phyloP scores from a whole-genome alignment of 2,888 invertebrate species.

The Andrena fulva region DNA sequence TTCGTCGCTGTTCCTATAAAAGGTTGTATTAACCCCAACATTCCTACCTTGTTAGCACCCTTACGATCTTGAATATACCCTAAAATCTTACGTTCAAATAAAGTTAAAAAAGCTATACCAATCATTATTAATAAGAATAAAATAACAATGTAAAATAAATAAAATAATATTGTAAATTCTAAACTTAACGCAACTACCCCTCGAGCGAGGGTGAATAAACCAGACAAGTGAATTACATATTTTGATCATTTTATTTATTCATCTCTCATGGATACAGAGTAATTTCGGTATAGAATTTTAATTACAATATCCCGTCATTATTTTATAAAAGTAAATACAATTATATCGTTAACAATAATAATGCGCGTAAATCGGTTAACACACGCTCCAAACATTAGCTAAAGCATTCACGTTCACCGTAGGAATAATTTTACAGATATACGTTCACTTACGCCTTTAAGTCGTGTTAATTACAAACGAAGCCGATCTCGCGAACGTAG shows the following conservation, averaged over 20 bases:
- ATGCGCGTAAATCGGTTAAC: slow-evolving; percentile 62
- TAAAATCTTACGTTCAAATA: too few species aligned
- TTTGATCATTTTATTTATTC: slow-evolving; percentile 58
- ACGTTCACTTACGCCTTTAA: slow-evolving; percentile 44
- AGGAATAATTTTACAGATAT: slow-evolving; percentile 55
- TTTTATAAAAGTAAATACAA: slow-evolving; percentile 65
- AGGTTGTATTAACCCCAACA: too few species aligned
- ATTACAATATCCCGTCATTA: slow-evolving; percentile 61
- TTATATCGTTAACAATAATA: slow-evolving; percentile 64
- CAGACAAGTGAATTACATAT: background rate
- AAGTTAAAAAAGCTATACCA: too few species aligned
- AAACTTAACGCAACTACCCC: too few species aligned
- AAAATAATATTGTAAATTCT: too few species aligned
- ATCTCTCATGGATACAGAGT: slow-evolving; percentile 62
- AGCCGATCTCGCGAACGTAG: slow-evolving; percentile 33
- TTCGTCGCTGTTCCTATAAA: too few species aligned
- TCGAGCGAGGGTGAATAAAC: too few species aligned
- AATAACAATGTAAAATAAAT: too few species aligned
- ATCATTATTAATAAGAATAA: too few species aligned
- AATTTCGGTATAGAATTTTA: slow-evolving; percentile 63
- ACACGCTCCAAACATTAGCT: slow-evolving; percentile 61
- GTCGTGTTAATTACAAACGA: slow-evolving; percentile 44
- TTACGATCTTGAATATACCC: too few species aligned
- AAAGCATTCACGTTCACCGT: slow-evolving; percentile 61
- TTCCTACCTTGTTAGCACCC: too few species aligned